Base-by-base conservation (phyloP, 1,140 invertebrate species). In the Philotrypesis tridentata region DNA sequence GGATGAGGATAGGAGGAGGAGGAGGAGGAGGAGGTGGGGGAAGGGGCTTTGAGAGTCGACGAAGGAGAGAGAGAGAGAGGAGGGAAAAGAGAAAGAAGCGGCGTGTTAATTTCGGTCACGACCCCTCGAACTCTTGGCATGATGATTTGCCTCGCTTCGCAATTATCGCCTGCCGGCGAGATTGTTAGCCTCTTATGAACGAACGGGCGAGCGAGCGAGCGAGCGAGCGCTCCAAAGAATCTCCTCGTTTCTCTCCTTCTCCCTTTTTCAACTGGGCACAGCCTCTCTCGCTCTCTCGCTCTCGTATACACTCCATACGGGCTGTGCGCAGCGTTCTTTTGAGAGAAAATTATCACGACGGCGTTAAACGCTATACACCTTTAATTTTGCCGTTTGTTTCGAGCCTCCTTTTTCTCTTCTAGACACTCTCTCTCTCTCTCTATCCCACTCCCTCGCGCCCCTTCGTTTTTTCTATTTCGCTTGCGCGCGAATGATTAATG, bases 121-220 rank as follows among this genome's bases (percentile, higher is more conserved):
- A 81, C 79, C 79, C 79, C 70, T 82, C 76, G 75, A 80, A 70
- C 79, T 84, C 82, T 82, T 43, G 63, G 65, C 71, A 79, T 61
- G 70, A 81, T 65, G 70, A 77, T 83, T 83, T 75, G 82, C 77
- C 76, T 74, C 70, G 82, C 82, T 61, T 83, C 71, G 71, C 72
- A 83, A 83, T 83, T 79, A 75, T 75, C 71, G 77, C 73, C 80
- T 77, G 73, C 80, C 73, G 79, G 72, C 61, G 79, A 81, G 79
- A 81, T 81, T 81, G 79, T 81, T 81, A 81, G 79, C 79, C 79
- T 80, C 79, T 80, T 80, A 80, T 80, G 79, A 80, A 80, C 70
- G 79, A 72, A 80, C 78, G 70, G 63, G 48, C 37, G 76, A 55
- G 40, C 77, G 63, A 27, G 68, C 11, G 21, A 67, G 60, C 71